Evolutionary conservation across 1,140 invertebrate genomes (phyloP), one percentile per base, ranked within the genome.

Genomic region (Magallana angulata): DNA sequence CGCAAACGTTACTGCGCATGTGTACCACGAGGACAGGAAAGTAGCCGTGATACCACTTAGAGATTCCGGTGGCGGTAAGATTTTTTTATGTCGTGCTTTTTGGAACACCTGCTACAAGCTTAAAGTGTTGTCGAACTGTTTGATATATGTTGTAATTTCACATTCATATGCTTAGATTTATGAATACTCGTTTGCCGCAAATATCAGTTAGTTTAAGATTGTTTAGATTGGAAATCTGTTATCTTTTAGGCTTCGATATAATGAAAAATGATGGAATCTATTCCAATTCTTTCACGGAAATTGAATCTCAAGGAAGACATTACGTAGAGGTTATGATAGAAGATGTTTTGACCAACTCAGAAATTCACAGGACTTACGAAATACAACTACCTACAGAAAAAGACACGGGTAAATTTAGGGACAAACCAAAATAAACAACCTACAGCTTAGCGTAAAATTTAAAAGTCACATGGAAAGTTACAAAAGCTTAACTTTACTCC

Each of bases 221-320:
- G 36, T 48, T 2, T 48, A 48, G 36, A 5, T 0, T 48, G 36
- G 36, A 48, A 5, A 48, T 48, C 5, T 48, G 36, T 48, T 80
- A 57, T 62, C 62, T 86, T 89, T 18, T 89, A 96, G 96, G 96
- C 94, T 96, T 96, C 4, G 97, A 97, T 93, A 94, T 97, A 12
- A 96, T 95, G 18, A 95, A 95, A 93, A 95, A 96, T 9, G 97
- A 97, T 93, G 96, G 97, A 16, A 94, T 97, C 16, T 97, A 97
- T 92, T 96, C 96, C 0, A 94, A 96, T 82, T 97, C 96, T 90
- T 96, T 96, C 89, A 96, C 95, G 36, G 93, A 95, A 56, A 92
- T 93, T 16, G 87, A 89, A 2, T 94, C 94, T 48, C 90, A 93
- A 30, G 96, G 96, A 3, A 92, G 93, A 3, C 96, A 96, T 85